These are phyloP conservation scores for Himalopsyche tibetana DNA, from an alignment of 2,888 invertebrate species.

Conservation along the genomic window DNA sequence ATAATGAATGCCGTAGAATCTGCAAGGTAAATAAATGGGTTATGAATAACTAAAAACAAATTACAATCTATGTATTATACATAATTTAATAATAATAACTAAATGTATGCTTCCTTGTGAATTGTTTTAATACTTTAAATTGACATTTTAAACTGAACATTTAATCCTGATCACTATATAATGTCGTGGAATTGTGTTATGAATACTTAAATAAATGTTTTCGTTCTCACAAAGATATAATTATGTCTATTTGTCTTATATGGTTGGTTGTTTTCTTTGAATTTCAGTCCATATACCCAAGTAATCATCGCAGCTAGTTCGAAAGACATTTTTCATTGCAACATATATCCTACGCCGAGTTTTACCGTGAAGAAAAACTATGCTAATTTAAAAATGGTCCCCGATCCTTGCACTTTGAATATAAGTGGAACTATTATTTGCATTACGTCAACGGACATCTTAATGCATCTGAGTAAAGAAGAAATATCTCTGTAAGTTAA, in stretches of 20 bases:
- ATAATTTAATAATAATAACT: too few species aligned
- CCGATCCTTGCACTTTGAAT: constrained; percentile 89
- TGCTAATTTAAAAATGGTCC: constrained; percentile 81
- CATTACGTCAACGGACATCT: constrained; percentile 87
- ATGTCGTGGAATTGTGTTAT: too few species aligned
- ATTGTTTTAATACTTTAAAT: too few species aligned
- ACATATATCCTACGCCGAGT: constrained; percentile 90
- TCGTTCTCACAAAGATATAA: background rate
- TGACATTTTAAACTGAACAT: too few species aligned
- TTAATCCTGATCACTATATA: too few species aligned
- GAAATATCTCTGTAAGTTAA: constrained; percentile 83
- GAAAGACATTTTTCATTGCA: constrained; percentile 86
- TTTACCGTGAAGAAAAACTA: constrained; percentile 78
- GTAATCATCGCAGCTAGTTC: constrained; percentile 86
- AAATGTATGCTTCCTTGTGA: too few species aligned
- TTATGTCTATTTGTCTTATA: background rate
- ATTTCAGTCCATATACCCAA: constrained; percentile 80
- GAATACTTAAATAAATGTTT: background rate
- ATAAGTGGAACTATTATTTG: constrained; percentile 87
- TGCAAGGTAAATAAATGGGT: constrained; percentile 75
- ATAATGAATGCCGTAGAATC: constrained; percentile 79
- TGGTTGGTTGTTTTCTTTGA: constrained; percentile 44
- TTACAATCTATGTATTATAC: too few species aligned
- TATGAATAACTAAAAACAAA: background rate
- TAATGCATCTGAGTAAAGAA: constrained; percentile 88